Evolutionary conservation across 2,888 invertebrate species (phyloP), one percentile per base, ranked within the genome.

Genomic region (Catocala sponsa): DNA sequence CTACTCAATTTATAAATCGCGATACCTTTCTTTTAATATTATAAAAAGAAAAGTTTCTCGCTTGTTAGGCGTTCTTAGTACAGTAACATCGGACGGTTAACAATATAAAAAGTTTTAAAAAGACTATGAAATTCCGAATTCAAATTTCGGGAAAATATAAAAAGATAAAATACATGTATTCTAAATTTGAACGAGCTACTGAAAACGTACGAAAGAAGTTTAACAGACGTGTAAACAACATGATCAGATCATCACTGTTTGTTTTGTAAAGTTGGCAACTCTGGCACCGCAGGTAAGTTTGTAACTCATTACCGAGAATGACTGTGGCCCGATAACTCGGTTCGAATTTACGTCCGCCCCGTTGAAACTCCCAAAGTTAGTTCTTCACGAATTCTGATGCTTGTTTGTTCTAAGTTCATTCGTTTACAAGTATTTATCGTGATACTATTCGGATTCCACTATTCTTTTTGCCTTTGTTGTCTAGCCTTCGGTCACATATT

Each of bases 281-380:
- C 59, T 52, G 64, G 50, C 49, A 61, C 64, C 66, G 48, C 68
- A 70, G 70, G 76, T 72, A 68, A 75, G 67, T 82, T 81, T 71
- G 59, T 55, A 80, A 78, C 80, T 82, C 83, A 78, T 81, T 81
- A 79, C 66, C 56, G 55, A 59, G 66, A 75, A 76, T 68, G 76
- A 73, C 76, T 69, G 73, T 57, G 68, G 72, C 74, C 70, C 74
- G 74, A 80, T 78, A 81, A 78, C 76, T 73, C 61, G 64, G 63
- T 79, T 76, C 74, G 59, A 76, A 81, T 79, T 74, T 65, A 68
- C 72, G 67, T 72, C 57, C 69, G 68, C 72, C 47, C 55, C 63
- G 67, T 55, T 51, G 60, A 44, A 71, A 65, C 52, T 72, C 72
- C 2, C 54, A 53, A 68, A 73, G 63, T 71, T 56, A 49, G 55